Evolutionary conservation across 1,140 invertebrate species (phyloP).

Genomic region (Acyrthosiphon pisum): DNA sequence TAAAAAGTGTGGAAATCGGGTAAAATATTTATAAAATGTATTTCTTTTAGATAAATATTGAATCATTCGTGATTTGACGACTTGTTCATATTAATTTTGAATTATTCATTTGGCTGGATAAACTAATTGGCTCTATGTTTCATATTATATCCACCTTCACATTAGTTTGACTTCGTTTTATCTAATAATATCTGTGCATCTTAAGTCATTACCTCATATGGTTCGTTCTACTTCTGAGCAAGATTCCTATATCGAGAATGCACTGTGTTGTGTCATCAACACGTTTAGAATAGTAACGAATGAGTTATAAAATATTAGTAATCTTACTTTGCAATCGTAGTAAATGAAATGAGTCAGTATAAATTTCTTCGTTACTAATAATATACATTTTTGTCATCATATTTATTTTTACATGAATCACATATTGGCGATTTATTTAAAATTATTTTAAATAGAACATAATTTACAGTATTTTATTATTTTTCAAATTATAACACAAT

Average conservation of each 20-base stretch:
- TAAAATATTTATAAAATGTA: background rate
- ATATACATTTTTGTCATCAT: background rate
- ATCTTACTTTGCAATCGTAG: background rate
- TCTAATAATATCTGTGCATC: slow-evolving; percentile 23
- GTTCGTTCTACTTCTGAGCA: slow-evolving; percentile 45
- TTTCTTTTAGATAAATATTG: background rate
- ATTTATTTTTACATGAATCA: background rate
- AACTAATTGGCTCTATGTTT: background rate
- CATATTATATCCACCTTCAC: background rate
- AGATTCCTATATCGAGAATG: slow-evolving; percentile 35
- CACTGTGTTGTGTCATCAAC: slow-evolving; percentile 20
- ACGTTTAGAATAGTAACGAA: slow-evolving; percentile 19
- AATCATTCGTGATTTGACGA: background rate
- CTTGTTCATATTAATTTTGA: background rate
- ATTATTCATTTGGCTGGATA: background rate
- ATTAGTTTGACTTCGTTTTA: background rate
- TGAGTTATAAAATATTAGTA: background rate
- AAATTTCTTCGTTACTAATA: background rate
- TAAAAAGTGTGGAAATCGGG: background rate
- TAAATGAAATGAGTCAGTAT: background rate
- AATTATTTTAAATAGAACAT: background rate
- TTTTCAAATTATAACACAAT: background rate
- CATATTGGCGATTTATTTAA: background rate
- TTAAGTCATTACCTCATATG: slow-evolving; percentile 36
- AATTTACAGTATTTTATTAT: background rate